A percentile compares a stretch with the other conserved stretches of the same genome.
phyloP scores from a whole-genome alignment of 2,113 vertebrate genomes.

The Chaetodon trifascialis region DNA sequence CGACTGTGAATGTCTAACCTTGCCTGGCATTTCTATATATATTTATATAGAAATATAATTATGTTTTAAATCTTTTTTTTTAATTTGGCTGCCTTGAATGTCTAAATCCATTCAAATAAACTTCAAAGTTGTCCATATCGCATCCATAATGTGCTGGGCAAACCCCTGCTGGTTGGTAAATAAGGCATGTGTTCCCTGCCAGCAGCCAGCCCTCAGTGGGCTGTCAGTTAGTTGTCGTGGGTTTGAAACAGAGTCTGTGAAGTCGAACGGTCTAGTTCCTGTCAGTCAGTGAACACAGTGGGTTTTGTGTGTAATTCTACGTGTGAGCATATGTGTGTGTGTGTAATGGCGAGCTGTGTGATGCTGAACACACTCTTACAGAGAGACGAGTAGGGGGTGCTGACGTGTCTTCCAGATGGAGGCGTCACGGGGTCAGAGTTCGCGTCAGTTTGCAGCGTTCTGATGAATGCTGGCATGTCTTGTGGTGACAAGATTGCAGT shows the following conservation, averaged over 20 bases:
- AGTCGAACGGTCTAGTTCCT: slow-evolving; percentile 70
- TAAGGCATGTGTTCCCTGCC: slow-evolving; percentile 73
- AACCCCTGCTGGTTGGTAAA: slow-evolving; percentile 73
- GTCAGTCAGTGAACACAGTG: slow-evolving; percentile 72
- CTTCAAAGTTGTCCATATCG: slow-evolving; percentile 47
- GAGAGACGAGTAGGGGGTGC: slow-evolving; percentile 49
- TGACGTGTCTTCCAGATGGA: slow-evolving; percentile 67
- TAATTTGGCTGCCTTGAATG: slow-evolving; percentile 25
- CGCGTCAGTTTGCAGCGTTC: slow-evolving; percentile 63
- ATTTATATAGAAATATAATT: slow-evolving; percentile 6
- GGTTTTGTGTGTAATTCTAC: slow-evolving; percentile 32
- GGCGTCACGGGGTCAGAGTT: slow-evolving; percentile 77
- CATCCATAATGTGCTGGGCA: slow-evolving; percentile 37
- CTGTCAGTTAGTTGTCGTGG: slow-evolving; percentile 76
- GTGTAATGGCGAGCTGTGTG: slow-evolving; percentile 28
- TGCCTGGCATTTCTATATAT: neutral
- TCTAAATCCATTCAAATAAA: slow-evolving; percentile 43
- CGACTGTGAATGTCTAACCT: neutral
- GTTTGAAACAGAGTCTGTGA: slow-evolving; percentile 68
- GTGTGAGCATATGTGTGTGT: neutral
- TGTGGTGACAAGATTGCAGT: slow-evolving; percentile 60
- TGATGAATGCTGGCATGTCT: slow-evolving; percentile 73
- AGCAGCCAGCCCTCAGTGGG: slow-evolving; percentile 56
- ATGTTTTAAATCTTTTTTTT: slow-evolving; percentile 21
- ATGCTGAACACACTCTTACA: slow-evolving; percentile 36